Percentiles rank a stretch among this genome's conserved stretches.
phyloP scores from a whole-genome alignment of 2,888 invertebrate species.

The Ophonus ardosiacus region DNA sequence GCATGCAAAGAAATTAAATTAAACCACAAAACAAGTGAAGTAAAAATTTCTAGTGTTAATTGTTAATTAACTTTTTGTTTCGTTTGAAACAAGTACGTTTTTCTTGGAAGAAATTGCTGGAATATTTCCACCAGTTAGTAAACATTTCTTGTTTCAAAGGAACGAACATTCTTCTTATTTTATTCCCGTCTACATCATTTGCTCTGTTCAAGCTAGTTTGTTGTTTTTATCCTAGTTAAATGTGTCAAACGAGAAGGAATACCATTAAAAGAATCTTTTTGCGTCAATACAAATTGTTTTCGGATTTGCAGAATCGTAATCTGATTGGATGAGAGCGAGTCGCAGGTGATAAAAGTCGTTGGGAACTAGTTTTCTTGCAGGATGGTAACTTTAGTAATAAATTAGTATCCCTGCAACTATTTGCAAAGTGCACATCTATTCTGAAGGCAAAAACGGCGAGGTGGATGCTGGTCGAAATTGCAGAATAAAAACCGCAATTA shows the following conservation, averaged over 20 bases:
- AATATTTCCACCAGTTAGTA: neutral
- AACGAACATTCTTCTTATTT: constrained; percentile 2
- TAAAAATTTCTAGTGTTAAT: neutral
- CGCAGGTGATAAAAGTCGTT: constrained; percentile 21
- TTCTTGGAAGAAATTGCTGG: constrained; percentile 4
- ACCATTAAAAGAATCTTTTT: neutral
- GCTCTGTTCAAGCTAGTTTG: neutral
- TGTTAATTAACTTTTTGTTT: constrained; percentile 27
- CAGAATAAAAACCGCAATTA: constrained; percentile 45
- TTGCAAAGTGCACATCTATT: constrained; percentile 36
- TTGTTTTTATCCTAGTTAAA: neutral
- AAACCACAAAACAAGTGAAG: neutral
- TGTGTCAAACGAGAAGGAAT: neutral
- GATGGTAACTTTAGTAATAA: constrained; percentile 10
- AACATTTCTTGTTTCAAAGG: constrained; percentile 4
- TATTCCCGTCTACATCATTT: neutral
- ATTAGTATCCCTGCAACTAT: constrained; percentile 39
- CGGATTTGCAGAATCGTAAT: neutral
- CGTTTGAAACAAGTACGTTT: neutral
- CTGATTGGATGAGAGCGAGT: neutral
- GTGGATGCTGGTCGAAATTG: constrained; percentile 38
- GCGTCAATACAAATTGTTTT: neutral
- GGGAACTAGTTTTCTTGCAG: constrained; percentile 11
- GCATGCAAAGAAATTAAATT: neutral
- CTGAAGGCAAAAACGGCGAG: constrained; percentile 7